Conservation (phyloP, 1,140 invertebrate genomes). For the Cyclargus thomasi region DNA sequence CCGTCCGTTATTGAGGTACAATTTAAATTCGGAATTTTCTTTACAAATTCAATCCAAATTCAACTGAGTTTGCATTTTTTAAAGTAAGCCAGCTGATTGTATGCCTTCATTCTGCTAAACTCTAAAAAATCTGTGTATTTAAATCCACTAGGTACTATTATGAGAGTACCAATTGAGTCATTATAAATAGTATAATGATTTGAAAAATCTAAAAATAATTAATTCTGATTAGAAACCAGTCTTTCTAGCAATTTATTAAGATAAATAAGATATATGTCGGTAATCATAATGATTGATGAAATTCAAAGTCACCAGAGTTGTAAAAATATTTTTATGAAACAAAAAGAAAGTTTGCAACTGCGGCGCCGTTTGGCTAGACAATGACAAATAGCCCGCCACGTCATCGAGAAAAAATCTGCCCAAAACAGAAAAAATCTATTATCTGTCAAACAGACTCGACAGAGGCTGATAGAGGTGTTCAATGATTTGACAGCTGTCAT, state of each 20-base stretch:
- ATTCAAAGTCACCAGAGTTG: slow-evolving; percentile 11
- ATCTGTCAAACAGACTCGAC: slow-evolving; percentile 32
- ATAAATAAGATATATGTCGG: background rate
- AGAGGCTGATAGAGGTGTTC: slow-evolving; percentile 43
- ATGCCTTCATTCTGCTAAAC: background rate
- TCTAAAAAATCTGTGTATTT: too few species aligned
- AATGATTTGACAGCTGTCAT: slow-evolving; percentile 61
- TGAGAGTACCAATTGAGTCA: too few species aligned
- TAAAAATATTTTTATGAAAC: slow-evolving; percentile 24
- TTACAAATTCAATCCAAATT: background rate
- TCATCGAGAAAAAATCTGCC: slow-evolving; percentile 22
- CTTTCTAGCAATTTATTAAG: background rate
- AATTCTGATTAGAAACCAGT: background rate
- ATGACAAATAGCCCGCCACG: slow-evolving; percentile 30
- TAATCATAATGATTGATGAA: background rate
- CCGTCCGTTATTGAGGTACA: background rate
- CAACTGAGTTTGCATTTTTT: background rate
- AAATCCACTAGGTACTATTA: too few species aligned
- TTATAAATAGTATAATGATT: too few species aligned
- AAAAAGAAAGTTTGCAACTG: slow-evolving; percentile 12
- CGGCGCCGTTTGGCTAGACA: slow-evolving; percentile 15
- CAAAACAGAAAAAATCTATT: slow-evolving; percentile 31
- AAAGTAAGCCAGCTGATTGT: background rate
- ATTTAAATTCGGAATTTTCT: background rate
- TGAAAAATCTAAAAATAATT: too few species aligned